phyloP scores from a whole-genome alignment of 2,888 invertebrate species.

The Agonopterix subpropinquella region DNA sequence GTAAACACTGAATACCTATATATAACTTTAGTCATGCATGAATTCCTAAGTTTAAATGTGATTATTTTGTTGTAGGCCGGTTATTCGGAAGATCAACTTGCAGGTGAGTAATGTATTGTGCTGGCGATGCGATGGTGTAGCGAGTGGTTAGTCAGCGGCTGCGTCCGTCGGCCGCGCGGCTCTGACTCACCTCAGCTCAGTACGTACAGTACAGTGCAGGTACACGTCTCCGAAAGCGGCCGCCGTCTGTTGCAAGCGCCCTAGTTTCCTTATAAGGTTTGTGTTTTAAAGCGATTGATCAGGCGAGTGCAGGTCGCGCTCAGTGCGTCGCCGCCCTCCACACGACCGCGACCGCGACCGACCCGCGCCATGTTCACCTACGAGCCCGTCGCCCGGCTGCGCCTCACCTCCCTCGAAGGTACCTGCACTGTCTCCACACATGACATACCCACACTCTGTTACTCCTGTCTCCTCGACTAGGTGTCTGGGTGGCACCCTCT shows the following conservation, averaged over 20 bases:
- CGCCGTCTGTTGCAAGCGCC: conserved; percentile 61
- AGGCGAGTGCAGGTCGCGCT: conserved; percentile 20
- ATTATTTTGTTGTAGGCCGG: conserved; percentile 80
- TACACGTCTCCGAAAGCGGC: conserved; percentile 60
- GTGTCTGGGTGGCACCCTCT: no score
- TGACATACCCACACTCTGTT: no score
- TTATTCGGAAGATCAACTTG: conserved; percentile 93
- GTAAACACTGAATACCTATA: no score
- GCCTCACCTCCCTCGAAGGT: conserved; percentile 88
- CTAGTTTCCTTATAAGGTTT: conserved; percentile 77
- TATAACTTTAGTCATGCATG: no score
- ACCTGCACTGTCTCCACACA: conserved; percentile 17
- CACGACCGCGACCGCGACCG: conserved; percentile 79
- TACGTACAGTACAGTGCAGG: no score
- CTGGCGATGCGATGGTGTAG: conserved; percentile 4
- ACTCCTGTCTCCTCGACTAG: no score
- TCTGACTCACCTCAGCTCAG: background rate
- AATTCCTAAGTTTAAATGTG: background rate
- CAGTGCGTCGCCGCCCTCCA: conserved; percentile 30
- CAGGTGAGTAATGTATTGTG: conserved; percentile 80
- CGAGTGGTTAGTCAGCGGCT: background rate
- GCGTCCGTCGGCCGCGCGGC: background rate
- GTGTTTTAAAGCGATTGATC: conserved; percentile 72
- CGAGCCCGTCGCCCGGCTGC: conserved; percentile 82
- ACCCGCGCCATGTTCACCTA: conserved; percentile 80